Base-by-base conservation (phyloP, 2,113 vertebrate species). In the Tamias sibiricus region DNA sequence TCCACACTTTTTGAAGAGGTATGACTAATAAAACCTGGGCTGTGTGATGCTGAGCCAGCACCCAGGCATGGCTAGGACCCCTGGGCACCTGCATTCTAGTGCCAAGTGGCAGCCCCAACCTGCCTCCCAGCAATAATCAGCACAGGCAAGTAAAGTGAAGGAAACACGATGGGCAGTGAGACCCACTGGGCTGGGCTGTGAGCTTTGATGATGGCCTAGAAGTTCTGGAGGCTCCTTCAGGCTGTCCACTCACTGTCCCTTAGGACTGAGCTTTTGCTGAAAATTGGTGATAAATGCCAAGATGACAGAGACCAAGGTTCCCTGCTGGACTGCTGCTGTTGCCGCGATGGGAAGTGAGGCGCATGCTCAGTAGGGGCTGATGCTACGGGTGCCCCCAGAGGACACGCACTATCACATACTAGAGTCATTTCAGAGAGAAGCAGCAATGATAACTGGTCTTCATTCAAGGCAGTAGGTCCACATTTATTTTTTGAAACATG, bases 371-470 rank as follows among this genome's bases (percentile, higher is more conserved):
- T 44, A 42, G 40, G 20, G 40, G 30, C 30, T 37, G 37, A 26
- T 26, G 44, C 6, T 10, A 28, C 0, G 19, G 24, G 59, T n/a
- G 26, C 66, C 52, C 52, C 22, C 4, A 49, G 59, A 91, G 35
- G 59, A 59, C 2, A 35, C 10, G 1, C 0, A 0, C n/a, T 37
- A 8, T 30, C 24, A 2, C 24, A 2, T 2, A 17, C 1, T 14
- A 12, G 16, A 20, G 3, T 74, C 1, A 0, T 11, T 87, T 26
- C 40, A 64, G 42, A 11, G 62, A 86, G 57, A 72, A 76, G 68
- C 86, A 20, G 85, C 24, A 64, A 24, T 37, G 16, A 13, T 13
- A 8, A 47, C 19, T 54, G 24, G 75, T 54, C 71, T 76, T 64
- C 62, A 59, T 52, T 32, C 32, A 32, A 90, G 69, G 66, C 28